Evolutionary conservation across 2,797 vertebrate genomes (phyloP).

Genomic region (Leucoraja ocellata): DNA sequence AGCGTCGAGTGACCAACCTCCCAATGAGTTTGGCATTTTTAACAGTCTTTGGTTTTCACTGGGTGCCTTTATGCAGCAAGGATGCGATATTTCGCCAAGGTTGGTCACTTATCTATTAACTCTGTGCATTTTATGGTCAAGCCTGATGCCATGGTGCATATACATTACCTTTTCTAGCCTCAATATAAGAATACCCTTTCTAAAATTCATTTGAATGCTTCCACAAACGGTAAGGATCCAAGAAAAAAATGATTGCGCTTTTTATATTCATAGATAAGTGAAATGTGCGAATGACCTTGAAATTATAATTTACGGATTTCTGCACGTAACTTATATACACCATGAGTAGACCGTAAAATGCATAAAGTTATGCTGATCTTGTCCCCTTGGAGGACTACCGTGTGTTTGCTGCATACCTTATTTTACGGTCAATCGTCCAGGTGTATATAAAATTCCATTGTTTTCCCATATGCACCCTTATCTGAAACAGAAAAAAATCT

Average conservation of each 20-base stretch:
- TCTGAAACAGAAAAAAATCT: conserved; percentile 8
- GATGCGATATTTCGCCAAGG: conserved; percentile 98
- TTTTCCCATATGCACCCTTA: conserved; percentile 36
- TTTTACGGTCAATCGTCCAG: conserved; percentile 45
- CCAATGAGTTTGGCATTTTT: conserved; percentile 98
- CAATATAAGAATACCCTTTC: conserved; percentile 29
- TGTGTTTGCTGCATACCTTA: conserved; percentile 40
- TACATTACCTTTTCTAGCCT: conserved; percentile 34
- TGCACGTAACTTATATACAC: conserved; percentile 40
- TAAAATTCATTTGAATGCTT: conserved; percentile 24
- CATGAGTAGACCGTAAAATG: conserved; percentile 39
- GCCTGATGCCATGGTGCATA: conserved; percentile 38
- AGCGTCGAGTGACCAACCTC: conserved; percentile 85
- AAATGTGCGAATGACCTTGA: conserved; percentile 36
- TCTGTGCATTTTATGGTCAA: conserved; percentile 47
- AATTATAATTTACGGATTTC: conserved; percentile 27
- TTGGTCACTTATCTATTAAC: conserved; percentile 57
- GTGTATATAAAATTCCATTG: conserved; percentile 60
- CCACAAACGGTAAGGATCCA: conserved; percentile 29
- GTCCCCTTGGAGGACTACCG: conserved; percentile 39
- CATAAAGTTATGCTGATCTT: conserved; percentile 39
- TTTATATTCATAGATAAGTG: conserved; percentile 26
- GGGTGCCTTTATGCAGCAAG: conserved; percentile 98
- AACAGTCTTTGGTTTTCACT: conserved; percentile 99
- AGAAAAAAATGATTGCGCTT: conserved; percentile 24